A percentile compares a stretch with the other conserved stretches of the same genome.
phyloP scores from a whole-genome alignment of 1,140 invertebrate genomes.

The Nebria ingens region DNA sequence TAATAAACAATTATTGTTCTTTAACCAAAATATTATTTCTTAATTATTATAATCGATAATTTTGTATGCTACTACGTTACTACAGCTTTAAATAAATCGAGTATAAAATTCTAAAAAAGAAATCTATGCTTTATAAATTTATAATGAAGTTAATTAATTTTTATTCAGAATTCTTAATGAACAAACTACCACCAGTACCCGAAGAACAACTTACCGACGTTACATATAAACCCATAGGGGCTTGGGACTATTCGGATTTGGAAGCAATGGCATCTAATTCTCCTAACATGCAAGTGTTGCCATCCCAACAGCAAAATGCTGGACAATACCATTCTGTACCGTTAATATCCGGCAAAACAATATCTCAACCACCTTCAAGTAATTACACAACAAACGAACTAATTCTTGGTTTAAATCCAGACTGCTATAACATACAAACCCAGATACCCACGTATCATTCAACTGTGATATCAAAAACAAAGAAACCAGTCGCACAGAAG shows the following conservation, averaged over 20 bases:
- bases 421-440: neutral
- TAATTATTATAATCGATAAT: no score
- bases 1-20: no score
- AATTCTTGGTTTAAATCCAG: neutral
- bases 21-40: no score
- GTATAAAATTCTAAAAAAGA: no score
- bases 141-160: conserved; percentile 6
- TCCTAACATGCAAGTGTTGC: conserved; percentile 16
- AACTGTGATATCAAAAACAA: conserved; percentile 37
- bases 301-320: no score
- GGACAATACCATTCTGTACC: neutral
- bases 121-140: no score
- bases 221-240: conserved; percentile 20
- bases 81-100: no score
- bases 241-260: conserved; percentile 37
- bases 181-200: conserved; percentile 51
- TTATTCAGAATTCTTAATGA: conserved; percentile 44
- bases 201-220: conserved; percentile 40
- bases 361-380: neutral
- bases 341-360: neutral
- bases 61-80: no score
- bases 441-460: conserved; percentile 24
- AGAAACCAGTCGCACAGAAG: no score
- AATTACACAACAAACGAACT: neutral
- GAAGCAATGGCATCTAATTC: conserved; percentile 33